Evolutionary conservation across 2,797 vertebrate species (phyloP).

Genomic region (Xenops minutus): DNA sequence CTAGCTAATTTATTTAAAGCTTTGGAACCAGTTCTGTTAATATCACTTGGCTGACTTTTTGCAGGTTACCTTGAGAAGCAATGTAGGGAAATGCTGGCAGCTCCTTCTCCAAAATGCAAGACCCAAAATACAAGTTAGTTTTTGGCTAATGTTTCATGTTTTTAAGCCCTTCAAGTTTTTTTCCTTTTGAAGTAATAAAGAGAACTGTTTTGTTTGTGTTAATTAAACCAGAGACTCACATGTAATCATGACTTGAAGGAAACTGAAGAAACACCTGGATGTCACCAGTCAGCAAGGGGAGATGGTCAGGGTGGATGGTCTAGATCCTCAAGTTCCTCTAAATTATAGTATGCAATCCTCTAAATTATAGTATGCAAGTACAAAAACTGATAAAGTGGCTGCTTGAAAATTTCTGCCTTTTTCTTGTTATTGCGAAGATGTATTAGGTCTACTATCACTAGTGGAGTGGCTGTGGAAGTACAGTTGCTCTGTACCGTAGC

Average conservation of each 20-base stretch:
- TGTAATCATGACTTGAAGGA: neutral
- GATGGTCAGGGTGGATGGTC: neutral
- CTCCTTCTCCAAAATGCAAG: neutral
- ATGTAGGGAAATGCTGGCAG: neutral
- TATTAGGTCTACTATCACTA: neutral
- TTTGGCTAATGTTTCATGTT: neutral
- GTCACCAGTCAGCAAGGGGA: neutral
- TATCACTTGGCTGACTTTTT: neutral
- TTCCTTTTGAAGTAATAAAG: accelerated
- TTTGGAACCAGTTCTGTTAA: neutral
- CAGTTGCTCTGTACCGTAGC: neutral
- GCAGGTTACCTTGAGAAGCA: neutral
- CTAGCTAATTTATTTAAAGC: neutral
- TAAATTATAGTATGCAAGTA: neutral
- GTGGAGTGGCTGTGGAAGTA: neutral
- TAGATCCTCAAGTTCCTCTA: neutral
- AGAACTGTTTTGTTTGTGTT: neutral
- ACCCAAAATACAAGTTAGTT: neutral
- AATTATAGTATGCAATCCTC: neutral
- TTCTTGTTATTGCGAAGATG: neutral
- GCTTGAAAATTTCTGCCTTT: neutral
- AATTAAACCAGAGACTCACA: neutral
- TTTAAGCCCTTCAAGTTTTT: neutral
- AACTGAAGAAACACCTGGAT: neutral
- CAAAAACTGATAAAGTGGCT: neutral